phyloP scores from a whole-genome alignment of 2,113 vertebrate species.

The Prunella fulvescens region DNA sequence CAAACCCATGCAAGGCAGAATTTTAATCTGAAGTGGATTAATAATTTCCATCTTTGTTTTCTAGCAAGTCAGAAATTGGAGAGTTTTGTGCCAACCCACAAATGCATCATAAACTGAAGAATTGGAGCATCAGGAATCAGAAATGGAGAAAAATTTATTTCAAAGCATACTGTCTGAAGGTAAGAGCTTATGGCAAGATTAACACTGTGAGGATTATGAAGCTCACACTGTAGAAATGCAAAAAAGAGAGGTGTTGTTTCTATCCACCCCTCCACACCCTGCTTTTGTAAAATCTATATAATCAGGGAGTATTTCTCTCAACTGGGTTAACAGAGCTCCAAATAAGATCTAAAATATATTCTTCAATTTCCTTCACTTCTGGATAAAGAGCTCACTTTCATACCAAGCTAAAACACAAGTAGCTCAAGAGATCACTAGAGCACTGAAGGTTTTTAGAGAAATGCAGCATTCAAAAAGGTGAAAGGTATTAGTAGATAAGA shows the following conservation, averaged over 20 bases:
- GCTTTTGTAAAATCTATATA: not conserved
- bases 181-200: not conserved
- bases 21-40: not conserved
- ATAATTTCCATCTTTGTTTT: not conserved
- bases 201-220: not conserved
- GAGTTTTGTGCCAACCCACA: not conserved
- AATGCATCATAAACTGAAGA: not conserved
- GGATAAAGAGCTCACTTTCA: not conserved
- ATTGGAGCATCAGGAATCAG: not conserved
- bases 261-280: accelerated
- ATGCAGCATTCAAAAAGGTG: not conserved
- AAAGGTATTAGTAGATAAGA: not conserved
- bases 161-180: not conserved
- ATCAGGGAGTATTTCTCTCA: not conserved
- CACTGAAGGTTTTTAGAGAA: not conserved
- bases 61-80: not conserved
- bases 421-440: not conserved
- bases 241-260: not conserved
- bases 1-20: not conserved
- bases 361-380: not conserved
- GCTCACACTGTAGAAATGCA: not conserved
- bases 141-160: not conserved
- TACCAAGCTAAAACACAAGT: not conserved
- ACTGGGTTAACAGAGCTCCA: not conserved
- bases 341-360: not conserved